Conservation (phyloP, 2,888 invertebrate genomes). For the Yponomeuta evonymella region DNA sequence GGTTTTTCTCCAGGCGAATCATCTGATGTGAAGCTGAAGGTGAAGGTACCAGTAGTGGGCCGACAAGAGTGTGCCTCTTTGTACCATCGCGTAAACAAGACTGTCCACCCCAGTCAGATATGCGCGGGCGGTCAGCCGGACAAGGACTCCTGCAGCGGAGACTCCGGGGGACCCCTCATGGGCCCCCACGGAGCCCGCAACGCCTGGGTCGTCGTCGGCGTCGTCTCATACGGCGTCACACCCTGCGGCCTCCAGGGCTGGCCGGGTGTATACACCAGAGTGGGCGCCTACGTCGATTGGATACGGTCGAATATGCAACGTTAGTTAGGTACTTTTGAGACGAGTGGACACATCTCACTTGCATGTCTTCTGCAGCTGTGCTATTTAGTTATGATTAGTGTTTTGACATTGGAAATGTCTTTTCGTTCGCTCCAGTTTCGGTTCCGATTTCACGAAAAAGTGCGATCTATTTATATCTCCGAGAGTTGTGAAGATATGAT, state of each 20-base stretch:
- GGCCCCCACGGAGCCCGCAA: conserved; percentile 33
- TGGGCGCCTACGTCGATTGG: conserved; percentile 80
- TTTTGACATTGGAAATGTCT: no score
- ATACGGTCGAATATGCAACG: conserved; percentile 75
- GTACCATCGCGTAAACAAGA: conserved; percentile 65
- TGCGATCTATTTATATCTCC: no score
- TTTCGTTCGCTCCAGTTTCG: no score
- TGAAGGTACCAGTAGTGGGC: conserved; percentile 54
- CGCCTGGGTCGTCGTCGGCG: conserved; percentile 76
- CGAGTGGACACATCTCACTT: no score
- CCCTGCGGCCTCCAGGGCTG: conserved; percentile 72
- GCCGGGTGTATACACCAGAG: conserved; percentile 83
- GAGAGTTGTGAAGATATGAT: no score
- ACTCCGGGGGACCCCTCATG: conserved; percentile 82
- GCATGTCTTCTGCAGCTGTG: no score
- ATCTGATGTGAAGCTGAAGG: conserved; percentile 75
- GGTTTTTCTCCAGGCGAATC: conserved; percentile 45
- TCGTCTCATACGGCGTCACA: conserved; percentile 71
- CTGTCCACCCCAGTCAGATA: conserved; percentile 73
- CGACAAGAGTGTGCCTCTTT: conserved; percentile 63
- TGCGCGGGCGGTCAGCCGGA: conserved; percentile 78
- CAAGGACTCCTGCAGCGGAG: conserved; percentile 80
- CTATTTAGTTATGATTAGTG: no score
- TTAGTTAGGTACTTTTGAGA: conserved; percentile 37
- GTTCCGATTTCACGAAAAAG: no score